Evolutionary conservation across 2,797 vertebrate genomes (phyloP).

Genomic region (Tympanoctomys barrerae): DNA sequence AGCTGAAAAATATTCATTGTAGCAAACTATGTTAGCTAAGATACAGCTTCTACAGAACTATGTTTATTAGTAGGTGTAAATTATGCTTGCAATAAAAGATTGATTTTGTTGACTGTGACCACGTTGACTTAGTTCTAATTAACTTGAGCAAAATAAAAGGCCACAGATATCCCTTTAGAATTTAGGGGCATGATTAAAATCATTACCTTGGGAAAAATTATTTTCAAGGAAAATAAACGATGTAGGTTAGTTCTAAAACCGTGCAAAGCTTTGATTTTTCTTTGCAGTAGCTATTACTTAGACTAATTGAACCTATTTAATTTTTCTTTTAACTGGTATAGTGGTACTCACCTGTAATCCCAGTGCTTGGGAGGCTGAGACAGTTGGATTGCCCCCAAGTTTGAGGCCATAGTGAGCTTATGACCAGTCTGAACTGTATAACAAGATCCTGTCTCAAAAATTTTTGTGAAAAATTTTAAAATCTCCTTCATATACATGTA

Average conservation of each 20-base stretch:
- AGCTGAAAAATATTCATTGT: neutral
- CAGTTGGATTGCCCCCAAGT: neutral
- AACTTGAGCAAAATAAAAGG: conserved; percentile 37
- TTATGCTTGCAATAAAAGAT: conserved; percentile 6
- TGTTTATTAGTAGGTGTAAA: conserved; percentile 6
- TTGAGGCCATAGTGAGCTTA: neutral
- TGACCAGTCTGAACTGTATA: neutral
- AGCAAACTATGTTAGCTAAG: conserved; percentile 7
- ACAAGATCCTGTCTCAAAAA: neutral
- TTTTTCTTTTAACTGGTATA: neutral
- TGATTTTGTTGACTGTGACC: conserved; percentile 5
- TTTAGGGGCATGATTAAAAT: neutral
- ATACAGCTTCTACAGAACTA: neutral
- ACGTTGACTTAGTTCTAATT: conserved; percentile 28
- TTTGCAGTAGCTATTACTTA: neutral
- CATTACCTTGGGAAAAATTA: neutral
- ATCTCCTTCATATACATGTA: neutral
- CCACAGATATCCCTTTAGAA: neutral
- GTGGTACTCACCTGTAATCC: neutral
- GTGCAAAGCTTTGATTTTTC: neutral
- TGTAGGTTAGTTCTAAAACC: conserved; percentile 42
- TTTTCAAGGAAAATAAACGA: conserved; percentile 23
- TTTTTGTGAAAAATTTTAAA: neutral
- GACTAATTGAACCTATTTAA: neutral
- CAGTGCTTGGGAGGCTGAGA: neutral